These are phyloP conservation scores for Onychomys leucogaster DNA, from an alignment of 2,797 vertebrate species.

Conservation along the genomic window DNA sequence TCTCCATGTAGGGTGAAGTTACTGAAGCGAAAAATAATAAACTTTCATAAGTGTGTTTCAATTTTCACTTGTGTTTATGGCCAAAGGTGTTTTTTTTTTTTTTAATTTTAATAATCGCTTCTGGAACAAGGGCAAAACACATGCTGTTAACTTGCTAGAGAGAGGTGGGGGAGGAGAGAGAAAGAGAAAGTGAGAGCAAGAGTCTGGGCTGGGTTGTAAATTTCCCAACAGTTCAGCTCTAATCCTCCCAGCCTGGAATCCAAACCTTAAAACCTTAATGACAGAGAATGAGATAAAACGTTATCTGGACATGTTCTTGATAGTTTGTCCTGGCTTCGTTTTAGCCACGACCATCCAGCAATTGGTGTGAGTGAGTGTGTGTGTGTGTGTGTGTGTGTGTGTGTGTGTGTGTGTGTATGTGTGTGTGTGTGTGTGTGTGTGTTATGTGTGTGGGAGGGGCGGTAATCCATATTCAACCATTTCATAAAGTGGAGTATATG, in stretches of 20 bases:
- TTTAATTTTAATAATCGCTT: conserved; percentile 80
- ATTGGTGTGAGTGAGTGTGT: conserved; percentile 56
- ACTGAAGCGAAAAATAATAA: conserved; percentile 81
- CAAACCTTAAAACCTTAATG: conserved; percentile 85
- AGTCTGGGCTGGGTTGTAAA: conserved; percentile 65
- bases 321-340: conserved; percentile 82
- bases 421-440: background rate
- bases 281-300: conserved; percentile 84
- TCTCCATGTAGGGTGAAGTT: conserved; percentile 65
- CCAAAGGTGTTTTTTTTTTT: conserved; percentile 83
- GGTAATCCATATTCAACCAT: conserved; percentile 71
- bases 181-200: conserved; percentile 29
- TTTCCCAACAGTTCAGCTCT: conserved; percentile 82
- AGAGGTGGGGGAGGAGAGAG: conserved; percentile 57
- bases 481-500: conserved; percentile 88
- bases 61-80: conserved; percentile 85
- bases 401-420: background rate
- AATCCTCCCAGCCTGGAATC: conserved; percentile 85
- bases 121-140: conserved; percentile 83
- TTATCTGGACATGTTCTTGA: conserved; percentile 84
- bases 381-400: background rate
- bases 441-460: background rate
- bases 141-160: conserved; percentile 76
- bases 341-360: conserved; percentile 83
- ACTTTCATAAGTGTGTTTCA: conserved; percentile 79